Evolutionary conservation across 2,888 invertebrate species (phyloP).

Genomic region (Ochropacha duplaris): DNA sequence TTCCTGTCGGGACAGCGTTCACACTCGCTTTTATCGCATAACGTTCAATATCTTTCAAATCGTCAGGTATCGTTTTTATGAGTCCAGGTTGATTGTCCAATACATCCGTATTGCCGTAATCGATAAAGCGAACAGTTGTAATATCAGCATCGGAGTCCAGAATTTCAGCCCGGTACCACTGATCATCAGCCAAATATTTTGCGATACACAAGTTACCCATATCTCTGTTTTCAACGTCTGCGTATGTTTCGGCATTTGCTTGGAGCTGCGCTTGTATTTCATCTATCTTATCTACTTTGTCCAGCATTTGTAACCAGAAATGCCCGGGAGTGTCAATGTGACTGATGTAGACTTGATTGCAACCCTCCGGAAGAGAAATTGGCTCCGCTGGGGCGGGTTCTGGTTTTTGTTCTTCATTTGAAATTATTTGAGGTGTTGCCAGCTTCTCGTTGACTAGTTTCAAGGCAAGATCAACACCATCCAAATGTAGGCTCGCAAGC

Average conservation of each 20-base stretch:
- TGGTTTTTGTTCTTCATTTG: slow-evolving; percentile 39
- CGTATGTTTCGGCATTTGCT: slow-evolving; percentile 75
- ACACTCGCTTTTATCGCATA: slow-evolving; percentile 86
- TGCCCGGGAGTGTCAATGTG: slow-evolving; percentile 90
- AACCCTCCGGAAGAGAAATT: slow-evolving; percentile 58
- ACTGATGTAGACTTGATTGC: slow-evolving; percentile 82
- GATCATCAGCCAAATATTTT: slow-evolving; percentile 90
- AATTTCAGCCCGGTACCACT: slow-evolving; percentile 96
- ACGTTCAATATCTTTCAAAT: slow-evolving; percentile 79
- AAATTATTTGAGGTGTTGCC: slow-evolving; percentile 54
- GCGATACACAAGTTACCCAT: slow-evolving; percentile 88
- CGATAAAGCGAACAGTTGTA: slow-evolving; percentile 89
- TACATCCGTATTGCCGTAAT: slow-evolving; percentile 91
- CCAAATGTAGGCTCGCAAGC: slow-evolving; percentile 78
- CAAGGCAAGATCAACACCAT: slow-evolving; percentile 77
- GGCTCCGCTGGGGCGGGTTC: slow-evolving; percentile 52
- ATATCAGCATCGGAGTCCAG: slow-evolving; percentile 90
- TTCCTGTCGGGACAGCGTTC: slow-evolving; percentile 85
- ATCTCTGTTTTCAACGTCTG: slow-evolving; percentile 81
- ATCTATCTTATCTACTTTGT: slow-evolving; percentile 81
- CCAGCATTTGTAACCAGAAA: slow-evolving; percentile 88
- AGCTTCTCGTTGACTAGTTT: slow-evolving; percentile 70
- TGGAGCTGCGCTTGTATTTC: slow-evolving; percentile 86
- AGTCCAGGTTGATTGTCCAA: slow-evolving; percentile 84
- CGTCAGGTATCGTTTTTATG: slow-evolving; percentile 84